phyloP scores from a whole-genome alignment of 2,113 vertebrate genomes.

The Accipiter cooperii region DNA sequence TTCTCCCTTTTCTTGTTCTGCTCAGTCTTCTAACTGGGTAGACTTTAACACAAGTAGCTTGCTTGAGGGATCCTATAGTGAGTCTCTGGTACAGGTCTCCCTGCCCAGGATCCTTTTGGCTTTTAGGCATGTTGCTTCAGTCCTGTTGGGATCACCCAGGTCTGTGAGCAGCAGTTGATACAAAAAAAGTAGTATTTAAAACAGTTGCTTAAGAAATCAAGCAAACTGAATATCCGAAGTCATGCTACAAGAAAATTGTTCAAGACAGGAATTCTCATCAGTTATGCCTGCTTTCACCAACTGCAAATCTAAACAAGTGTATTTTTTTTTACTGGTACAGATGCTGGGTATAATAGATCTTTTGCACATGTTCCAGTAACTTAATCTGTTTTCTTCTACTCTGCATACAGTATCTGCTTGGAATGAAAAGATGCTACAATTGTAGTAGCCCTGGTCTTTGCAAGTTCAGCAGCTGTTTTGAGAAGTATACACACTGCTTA shows the following conservation, averaged over 20 bases:
- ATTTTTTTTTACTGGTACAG: background rate
- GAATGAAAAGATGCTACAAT: background rate
- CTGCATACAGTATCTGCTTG: background rate
- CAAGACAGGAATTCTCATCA: background rate
- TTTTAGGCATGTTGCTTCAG: background rate
- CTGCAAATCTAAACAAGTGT: background rate
- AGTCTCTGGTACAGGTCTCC: background rate
- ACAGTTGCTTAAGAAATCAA: background rate
- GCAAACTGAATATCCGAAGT: background rate
- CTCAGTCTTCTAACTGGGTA: background rate
- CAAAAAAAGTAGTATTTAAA: background rate
- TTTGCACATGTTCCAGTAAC: background rate
- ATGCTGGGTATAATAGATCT: background rate
- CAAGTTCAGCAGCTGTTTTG: conserved; percentile 19
- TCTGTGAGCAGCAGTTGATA: background rate
- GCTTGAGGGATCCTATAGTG: background rate
- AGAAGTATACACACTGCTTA: background rate
- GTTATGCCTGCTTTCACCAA: background rate
- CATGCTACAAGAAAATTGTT: background rate
- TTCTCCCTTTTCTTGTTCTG: background rate
- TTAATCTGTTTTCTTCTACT: background rate
- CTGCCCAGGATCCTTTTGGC: background rate
- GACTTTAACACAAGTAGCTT: background rate
- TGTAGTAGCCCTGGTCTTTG: background rate
- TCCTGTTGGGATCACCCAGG: background rate